phyloP scores from a whole-genome alignment of 1,140 invertebrate genomes.

The Eueides isabella region DNA sequence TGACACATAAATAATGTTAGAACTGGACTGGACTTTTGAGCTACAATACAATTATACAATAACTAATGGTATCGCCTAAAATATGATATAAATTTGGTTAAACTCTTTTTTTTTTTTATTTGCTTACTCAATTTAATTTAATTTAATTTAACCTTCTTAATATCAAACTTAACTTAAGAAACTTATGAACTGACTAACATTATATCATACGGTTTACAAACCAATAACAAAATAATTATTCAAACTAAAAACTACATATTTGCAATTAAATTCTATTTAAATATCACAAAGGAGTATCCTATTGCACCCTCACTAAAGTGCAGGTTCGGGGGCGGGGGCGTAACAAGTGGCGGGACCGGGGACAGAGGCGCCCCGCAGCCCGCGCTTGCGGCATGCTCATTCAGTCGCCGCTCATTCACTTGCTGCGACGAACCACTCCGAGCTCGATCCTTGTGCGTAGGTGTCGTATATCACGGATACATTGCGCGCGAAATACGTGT shows the following conservation, averaged over 20 bases:
- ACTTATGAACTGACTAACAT: too few relatives aligned
- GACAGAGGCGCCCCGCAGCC: conserved; percentile 52
- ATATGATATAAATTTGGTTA: too few relatives aligned
- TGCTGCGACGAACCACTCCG: conserved; percentile 49
- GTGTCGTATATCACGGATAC: conserved; percentile 30
- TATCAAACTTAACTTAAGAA: too few relatives aligned
- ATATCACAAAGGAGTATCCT: conserved; percentile 45
- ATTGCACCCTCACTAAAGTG: conserved; percentile 58
- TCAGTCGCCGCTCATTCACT: conserved; percentile 56
- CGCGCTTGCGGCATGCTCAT: conserved; percentile 39
- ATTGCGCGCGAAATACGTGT: conserved; percentile 56
- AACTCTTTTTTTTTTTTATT: too few relatives aligned
- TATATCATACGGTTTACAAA: too few relatives aligned
- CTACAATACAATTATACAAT: too few relatives aligned
- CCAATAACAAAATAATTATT: background rate
- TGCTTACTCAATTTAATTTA: too few relatives aligned
- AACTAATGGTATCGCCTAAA: too few relatives aligned
- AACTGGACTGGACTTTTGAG: too few relatives aligned
- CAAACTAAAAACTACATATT: conserved; percentile 13
- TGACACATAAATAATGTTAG: too few relatives aligned
- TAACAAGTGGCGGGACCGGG: conserved; percentile 74
- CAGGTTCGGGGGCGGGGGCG: conserved; percentile 66
- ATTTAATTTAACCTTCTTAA: too few relatives aligned
- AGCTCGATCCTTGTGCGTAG: conserved; percentile 47
- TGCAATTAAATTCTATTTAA: conserved; percentile 38